Evolutionary conservation across 2,113 vertebrate species (phyloP).

Genomic region (Paramormyrops kingsleyae): DNA sequence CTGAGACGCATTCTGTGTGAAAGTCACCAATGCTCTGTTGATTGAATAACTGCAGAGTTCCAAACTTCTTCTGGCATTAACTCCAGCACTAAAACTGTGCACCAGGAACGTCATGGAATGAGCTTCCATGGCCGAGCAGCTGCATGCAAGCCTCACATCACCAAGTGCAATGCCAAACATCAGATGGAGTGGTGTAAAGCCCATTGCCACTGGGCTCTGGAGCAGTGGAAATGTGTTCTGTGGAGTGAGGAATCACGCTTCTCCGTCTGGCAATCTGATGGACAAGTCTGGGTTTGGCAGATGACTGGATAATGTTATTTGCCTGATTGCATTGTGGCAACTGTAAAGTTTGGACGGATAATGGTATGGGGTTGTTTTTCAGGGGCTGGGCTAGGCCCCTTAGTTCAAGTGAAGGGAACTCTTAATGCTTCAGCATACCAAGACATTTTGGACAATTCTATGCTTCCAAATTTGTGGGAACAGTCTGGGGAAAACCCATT

Average conservation of each 20-base stretch:
- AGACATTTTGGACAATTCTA: too few species aligned
- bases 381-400: neutral
- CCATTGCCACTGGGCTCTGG: too few species aligned
- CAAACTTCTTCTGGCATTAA: neutral
- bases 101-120: neutral
- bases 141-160: neutral
- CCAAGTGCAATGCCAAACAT: neutral
- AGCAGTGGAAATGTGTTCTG: neutral
- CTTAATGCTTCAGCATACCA: too few species aligned
- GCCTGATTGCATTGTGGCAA: neutral
- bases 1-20: neutral
- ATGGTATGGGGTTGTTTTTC: neutral
- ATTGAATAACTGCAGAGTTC: neutral
- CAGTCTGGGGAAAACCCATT: too few species aligned
- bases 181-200: neutral
- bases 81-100: neutral
- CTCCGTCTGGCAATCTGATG: neutral
- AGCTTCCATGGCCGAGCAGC: neutral
- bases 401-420: too few species aligned
- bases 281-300: neutral
- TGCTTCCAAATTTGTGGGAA: too few species aligned
- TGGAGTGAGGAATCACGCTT: neutral
- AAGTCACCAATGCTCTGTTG: neutral
- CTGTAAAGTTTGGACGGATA: neutral
- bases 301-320: neutral